Conservation (phyloP, 2,888 invertebrate species). For the Seira musarum region DNA sequence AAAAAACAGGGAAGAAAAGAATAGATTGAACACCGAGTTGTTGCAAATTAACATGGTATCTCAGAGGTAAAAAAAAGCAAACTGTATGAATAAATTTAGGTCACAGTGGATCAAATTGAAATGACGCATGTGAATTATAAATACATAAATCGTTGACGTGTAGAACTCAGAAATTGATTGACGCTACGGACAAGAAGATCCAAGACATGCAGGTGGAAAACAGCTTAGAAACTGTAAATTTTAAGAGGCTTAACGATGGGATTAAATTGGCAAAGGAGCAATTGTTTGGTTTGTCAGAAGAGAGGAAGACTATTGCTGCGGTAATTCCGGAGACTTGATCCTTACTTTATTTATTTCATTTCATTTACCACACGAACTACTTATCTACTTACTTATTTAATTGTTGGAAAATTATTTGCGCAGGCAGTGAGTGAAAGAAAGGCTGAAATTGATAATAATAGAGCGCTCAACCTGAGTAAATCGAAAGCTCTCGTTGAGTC, state of each 20-base stretch:
- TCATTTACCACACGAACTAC: background rate
- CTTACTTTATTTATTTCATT: background rate
- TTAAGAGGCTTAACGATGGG: constrained; percentile 41
- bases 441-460: constrained; percentile 51
- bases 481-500: constrained; percentile 51
- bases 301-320: constrained; percentile 51
- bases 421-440: constrained; percentile 59
- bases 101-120: background rate
- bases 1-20: constrained; percentile 39
- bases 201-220: constrained; percentile 49
- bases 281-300: constrained; percentile 52
- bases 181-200: constrained; percentile 28
- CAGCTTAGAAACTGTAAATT: constrained; percentile 48
- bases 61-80: constrained; percentile 52
- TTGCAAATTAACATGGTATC: constrained; percentile 48
- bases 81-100: background rate
- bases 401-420: no score
- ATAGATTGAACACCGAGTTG: constrained; percentile 14
- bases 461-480: constrained; percentile 36
- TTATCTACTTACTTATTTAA: background rate
- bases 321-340: no score
- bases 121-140: background rate
- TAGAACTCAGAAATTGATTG: constrained; percentile 50
- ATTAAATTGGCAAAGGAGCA: constrained; percentile 44
- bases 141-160: background rate